Evolutionary conservation across 2,888 invertebrate genomes (phyloP).

Genomic region (Tromatobia lineatoria): DNA sequence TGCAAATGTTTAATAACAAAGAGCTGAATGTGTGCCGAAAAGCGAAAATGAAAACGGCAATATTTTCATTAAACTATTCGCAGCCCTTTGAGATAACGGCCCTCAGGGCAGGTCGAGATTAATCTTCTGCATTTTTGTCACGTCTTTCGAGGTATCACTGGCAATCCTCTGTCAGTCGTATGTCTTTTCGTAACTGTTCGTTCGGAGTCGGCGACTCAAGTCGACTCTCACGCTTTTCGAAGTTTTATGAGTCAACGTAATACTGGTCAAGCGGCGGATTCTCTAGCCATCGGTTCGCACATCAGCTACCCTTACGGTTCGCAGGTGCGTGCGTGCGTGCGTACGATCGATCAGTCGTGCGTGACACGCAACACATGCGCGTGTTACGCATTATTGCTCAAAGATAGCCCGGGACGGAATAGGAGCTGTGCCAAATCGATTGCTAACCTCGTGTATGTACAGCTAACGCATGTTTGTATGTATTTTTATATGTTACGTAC

Average conservation of each 20-base stretch:
- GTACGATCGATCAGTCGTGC: slow-evolving; percentile 57
- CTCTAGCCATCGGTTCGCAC: slow-evolving; percentile 27
- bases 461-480: neutral
- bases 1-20: too few species aligned
- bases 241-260: slow-evolving; percentile 1
- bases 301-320: neutral
- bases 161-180: neutral
- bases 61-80: neutral
- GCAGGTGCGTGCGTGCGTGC: slow-evolving; percentile 42
- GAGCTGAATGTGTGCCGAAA: neutral
- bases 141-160: neutral
- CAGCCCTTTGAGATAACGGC: neutral
- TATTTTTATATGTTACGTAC: neutral
- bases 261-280: slow-evolving; percentile 17
- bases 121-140: neutral
- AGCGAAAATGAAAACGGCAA: neutral
- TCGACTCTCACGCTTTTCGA: neutral
- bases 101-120: neutral
- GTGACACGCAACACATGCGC: slow-evolving; percentile 56
- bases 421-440: slow-evolving; percentile 55
- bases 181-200: neutral
- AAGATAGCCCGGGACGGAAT: slow-evolving; percentile 36
- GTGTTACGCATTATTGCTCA: slow-evolving; percentile 48
- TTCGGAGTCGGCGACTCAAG: neutral
- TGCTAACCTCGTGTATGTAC: slow-evolving; percentile 10